phyloP scores from a whole-genome alignment of 2,888 invertebrate genomes.

The Meghimatium bilineatum region DNA sequence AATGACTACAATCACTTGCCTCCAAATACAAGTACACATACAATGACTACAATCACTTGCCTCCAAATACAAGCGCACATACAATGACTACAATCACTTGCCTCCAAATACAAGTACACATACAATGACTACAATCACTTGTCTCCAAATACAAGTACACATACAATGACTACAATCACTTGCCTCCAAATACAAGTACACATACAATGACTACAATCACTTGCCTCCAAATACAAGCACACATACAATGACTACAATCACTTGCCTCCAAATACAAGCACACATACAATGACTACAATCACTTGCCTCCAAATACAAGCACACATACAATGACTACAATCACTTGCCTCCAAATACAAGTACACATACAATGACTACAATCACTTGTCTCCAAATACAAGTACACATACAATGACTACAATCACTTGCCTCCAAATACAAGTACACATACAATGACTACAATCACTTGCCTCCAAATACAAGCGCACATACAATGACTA shows the following conservation, averaged over 20 bases:
- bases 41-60: constrained; percentile 54
- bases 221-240: constrained; percentile 84
- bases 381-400: constrained; percentile 83
- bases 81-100: constrained; percentile 47
- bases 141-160: constrained; percentile 85
- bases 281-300: constrained; percentile 76
- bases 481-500: constrained; percentile 80
- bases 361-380: constrained; percentile 78
- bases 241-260: constrained; percentile 73
- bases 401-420: constrained; percentile 79
- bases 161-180: constrained; percentile 59
- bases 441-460: constrained; percentile 80
- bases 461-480: constrained; percentile 82
- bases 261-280: constrained; percentile 84
- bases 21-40: constrained; percentile 86
- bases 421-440: constrained; percentile 82
- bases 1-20: constrained; percentile 57
- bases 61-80: constrained; percentile 86
- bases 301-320: constrained; percentile 83
- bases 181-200: constrained; percentile 84
- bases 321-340: constrained; percentile 78
- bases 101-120: constrained; percentile 86
- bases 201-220: constrained; percentile 73
- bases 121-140: constrained; percentile 17
- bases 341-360: constrained; percentile 83